Evolutionary conservation across 2,888 invertebrate species (phyloP), one percentile per base, ranked within the genome.

Genomic region (Caenorhabditis sp.): DNA sequence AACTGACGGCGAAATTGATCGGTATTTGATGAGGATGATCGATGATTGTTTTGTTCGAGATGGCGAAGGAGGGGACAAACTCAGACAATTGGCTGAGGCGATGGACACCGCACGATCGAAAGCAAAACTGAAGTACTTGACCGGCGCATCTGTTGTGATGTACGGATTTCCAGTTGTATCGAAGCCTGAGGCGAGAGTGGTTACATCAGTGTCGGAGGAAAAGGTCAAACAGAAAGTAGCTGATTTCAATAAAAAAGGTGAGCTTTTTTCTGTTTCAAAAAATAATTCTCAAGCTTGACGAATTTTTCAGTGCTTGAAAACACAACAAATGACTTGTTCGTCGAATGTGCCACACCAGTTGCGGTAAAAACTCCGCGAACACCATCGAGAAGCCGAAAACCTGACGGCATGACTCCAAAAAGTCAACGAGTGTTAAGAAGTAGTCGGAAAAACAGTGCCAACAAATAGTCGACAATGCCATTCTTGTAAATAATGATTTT

Each of bases 1-100:
- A 8, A 85, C 85, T 0, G 85, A 85, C 58, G 85, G 85, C 23
- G 85, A 85, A 64, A 84, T 86, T 31, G 85, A 85, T 63, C 69
- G 83, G 20, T 85, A 73, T 65, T 74, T 84, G 58, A 81, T 85
- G 64, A 72, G 78, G 27, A 68, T 85, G 63, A 61, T 83, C n/a
- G 77, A 77, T 23, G 71, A 67, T 21, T 75, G 75, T 56, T 70
- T 70, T 20, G 73, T 68, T 21, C 53, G 56, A 14, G 58, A 65
- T 0, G 20, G 26, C 31, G 17, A 49, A 17, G 58, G 67, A 54
- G 27, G 49, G 23, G 67, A 74, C 23, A 65, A 70, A 25, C 58
- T 79, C 27, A 58, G 79, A n/a, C 64, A 65, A 21, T 50, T 80
- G 12, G 25, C 75, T 7, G 77, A 77, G 26, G 75, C 76, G 1